Evolutionary conservation across 2,113 vertebrate species (phyloP).

Genomic region (Leucosticte australis): DNA sequence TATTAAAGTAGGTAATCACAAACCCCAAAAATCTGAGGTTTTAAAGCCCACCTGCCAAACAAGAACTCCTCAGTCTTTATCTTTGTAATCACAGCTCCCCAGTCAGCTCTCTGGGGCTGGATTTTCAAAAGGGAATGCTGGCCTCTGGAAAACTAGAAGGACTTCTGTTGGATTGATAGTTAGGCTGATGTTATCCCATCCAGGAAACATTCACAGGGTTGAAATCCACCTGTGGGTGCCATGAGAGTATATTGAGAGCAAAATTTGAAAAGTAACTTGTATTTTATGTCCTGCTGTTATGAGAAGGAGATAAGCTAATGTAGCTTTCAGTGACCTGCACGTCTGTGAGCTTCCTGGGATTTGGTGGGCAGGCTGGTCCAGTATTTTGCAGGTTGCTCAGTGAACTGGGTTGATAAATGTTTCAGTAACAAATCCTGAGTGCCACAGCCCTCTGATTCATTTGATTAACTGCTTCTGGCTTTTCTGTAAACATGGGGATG

Average conservation of each 20-base stretch:
- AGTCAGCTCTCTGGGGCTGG: neutral
- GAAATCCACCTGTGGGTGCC: neutral
- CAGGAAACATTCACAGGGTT: accelerated
- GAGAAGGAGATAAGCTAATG: neutral
- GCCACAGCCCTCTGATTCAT: neutral
- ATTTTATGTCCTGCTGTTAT: neutral
- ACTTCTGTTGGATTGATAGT: neutral
- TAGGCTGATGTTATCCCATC: neutral
- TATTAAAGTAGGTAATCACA: neutral
- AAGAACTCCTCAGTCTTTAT: neutral
- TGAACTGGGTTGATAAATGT: neutral
- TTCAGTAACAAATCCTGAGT: neutral
- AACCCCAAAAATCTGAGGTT: neutral
- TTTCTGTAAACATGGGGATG: neutral
- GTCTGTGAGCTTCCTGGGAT: neutral
- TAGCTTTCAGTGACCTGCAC: neutral
- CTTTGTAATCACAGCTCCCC: neutral
- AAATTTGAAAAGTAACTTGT: neutral
- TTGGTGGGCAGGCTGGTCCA: neutral
- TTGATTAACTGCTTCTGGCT: neutral
- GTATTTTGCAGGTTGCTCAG: neutral
- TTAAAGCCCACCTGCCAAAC: slow-evolving; percentile 14
- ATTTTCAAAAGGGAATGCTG: neutral
- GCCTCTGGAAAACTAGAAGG: neutral
- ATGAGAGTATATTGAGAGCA: neutral